Conservation (phyloP, 2,113 vertebrate genomes). For the Takifugu flavidus region DNA sequence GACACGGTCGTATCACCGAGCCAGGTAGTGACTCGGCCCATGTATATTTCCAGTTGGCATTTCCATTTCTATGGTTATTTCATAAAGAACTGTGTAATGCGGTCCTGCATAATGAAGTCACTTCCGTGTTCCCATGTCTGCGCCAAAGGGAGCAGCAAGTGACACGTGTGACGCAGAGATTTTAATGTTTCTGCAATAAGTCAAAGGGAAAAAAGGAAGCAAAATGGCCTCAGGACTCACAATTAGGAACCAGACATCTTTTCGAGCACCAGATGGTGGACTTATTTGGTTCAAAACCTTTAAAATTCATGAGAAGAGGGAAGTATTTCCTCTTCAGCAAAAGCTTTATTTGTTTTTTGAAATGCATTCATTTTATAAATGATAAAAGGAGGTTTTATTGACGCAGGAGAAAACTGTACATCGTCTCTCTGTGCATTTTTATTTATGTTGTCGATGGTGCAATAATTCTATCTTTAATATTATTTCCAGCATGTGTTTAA, state of each 20-base stretch:
- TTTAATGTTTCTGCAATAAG: slow-evolving; percentile 2
- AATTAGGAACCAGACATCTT: slow-evolving; percentile 12
- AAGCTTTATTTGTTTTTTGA: neutral
- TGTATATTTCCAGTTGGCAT: too few relatives aligned
- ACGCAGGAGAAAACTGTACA: too few relatives aligned
- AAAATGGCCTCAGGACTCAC: neutral
- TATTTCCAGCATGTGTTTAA: too few relatives aligned
- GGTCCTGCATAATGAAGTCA: too few relatives aligned
- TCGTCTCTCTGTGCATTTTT: too few relatives aligned
- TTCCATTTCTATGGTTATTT: too few relatives aligned
- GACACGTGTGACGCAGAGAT: slow-evolving; percentile 15
- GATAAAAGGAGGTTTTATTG: too few relatives aligned
- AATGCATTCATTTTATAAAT: too few relatives aligned
- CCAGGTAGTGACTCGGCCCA: too few relatives aligned
- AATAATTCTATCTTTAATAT: too few relatives aligned
- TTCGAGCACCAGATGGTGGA: slow-evolving; percentile 10
- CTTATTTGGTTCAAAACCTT: neutral
- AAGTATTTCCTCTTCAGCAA: neutral
- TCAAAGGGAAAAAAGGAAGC: neutral
- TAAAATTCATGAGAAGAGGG: slow-evolving; percentile 8
- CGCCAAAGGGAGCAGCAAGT: neutral
- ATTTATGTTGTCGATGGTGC: too few relatives aligned
- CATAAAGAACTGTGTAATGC: too few relatives aligned
- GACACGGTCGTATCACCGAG: neutral
- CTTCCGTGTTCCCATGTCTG: neutral